These are phyloP conservation scores for Entomobrya proxima DNA, from an alignment of 2,888 invertebrate genomes.

Conservation along the genomic window DNA sequence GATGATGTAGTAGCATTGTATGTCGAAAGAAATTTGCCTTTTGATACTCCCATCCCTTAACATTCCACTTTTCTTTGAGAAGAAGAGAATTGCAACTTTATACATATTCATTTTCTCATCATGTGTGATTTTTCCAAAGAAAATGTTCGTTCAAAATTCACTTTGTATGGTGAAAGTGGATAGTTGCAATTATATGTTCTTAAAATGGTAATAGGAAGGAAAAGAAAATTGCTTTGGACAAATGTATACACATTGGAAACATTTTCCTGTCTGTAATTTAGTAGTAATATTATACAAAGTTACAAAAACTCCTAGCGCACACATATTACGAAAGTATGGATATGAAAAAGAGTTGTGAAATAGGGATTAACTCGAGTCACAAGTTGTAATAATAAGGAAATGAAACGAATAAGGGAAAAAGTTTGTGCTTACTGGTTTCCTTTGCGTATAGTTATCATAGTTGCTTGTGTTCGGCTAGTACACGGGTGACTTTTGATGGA, in stretches of 20 bases:
- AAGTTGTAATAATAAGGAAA: conserved; percentile 52
- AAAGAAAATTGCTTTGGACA: neutral
- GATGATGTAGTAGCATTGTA: neutral
- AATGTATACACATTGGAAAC: neutral
- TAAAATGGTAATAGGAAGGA: conserved; percentile 8
- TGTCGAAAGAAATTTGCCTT: neutral
- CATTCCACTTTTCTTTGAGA: neutral
- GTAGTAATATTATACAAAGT: neutral
- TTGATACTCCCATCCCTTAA: neutral
- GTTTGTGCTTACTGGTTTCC: conserved; percentile 51
- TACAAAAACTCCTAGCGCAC: neutral
- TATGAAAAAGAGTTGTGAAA: neutral
- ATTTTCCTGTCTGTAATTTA: neutral
- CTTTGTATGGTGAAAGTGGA: neutral
- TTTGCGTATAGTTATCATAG: neutral
- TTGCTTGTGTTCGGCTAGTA: neutral
- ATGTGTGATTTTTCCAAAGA: neutral
- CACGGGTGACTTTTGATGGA: conserved; percentile 35
- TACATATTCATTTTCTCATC: conserved; percentile 24
- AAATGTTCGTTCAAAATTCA: neutral
- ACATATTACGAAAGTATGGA: neutral
- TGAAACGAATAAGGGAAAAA: conserved; percentile 54
- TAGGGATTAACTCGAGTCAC: conserved; percentile 55
- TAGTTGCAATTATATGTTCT: neutral
- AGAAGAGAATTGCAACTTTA: neutral